Evolutionary conservation across 2,113 vertebrate species (phyloP).

Genomic region (Sminthopsis crassicaudata): DNA sequence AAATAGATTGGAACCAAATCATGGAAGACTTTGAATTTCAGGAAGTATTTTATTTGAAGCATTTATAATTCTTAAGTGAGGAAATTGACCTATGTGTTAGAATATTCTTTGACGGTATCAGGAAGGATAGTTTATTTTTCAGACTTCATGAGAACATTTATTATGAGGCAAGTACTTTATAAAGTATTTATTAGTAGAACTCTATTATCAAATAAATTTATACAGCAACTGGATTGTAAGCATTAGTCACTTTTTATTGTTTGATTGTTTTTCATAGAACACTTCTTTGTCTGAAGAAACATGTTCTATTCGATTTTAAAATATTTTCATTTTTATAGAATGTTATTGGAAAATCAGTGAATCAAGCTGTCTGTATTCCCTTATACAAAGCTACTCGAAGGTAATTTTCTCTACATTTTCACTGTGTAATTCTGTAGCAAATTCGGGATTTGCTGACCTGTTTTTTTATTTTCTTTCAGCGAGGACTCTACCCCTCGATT

Average conservation of each 20-base stretch:
- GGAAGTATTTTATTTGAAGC: not conserved
- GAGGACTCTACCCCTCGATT: slow-evolving; percentile 88
- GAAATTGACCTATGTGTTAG: not conserved
- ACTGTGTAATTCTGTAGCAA: slow-evolving; percentile 35
- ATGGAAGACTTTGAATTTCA: not conserved
- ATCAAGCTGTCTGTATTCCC: slow-evolving; percentile 88
- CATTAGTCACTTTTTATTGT: slow-evolving; percentile 11
- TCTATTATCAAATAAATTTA: not conserved
- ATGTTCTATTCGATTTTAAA: slow-evolving; percentile 39
- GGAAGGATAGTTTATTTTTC: not conserved
- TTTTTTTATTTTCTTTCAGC: slow-evolving; percentile 82
- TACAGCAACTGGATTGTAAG: not conserved
- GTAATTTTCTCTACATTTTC: slow-evolving; percentile 80
- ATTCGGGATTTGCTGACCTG: slow-evolving; percentile 56
- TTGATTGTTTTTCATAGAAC: not conserved
- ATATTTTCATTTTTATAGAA: slow-evolving; percentile 81
- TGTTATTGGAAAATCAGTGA: slow-evolving; percentile 93
- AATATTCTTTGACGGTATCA: not conserved
- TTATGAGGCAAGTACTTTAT: not conserved
- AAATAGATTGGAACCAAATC: not conserved
- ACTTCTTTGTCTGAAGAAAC: not conserved
- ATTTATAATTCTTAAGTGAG: not conserved
- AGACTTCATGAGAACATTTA: not conserved
- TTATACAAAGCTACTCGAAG: slow-evolving; percentile 90
- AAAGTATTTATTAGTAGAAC: not conserved